phyloP scores from a whole-genome alignment of 2,113 vertebrate genomes.

The Chaetodon trifascialis region DNA sequence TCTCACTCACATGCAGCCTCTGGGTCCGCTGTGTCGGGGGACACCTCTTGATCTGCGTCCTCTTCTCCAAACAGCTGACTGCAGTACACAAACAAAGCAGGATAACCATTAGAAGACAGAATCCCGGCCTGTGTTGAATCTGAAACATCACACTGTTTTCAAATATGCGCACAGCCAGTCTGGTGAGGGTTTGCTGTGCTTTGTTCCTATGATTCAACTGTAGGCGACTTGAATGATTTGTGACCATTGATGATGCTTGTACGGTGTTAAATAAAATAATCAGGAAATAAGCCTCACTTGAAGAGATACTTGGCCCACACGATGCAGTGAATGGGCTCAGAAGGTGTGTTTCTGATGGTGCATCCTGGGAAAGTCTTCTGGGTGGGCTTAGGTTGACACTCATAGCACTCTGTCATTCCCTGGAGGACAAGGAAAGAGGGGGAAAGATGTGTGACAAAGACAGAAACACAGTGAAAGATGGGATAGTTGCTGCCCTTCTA shows the following conservation, averaged over 20 bases:
- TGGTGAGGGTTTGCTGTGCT: background rate
- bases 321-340: constrained; percentile 98
- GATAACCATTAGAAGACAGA: background rate
- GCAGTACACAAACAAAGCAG: constrained; percentile 16
- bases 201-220: background rate
- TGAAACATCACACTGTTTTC: background rate
- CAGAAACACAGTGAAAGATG: background rate
- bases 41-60: constrained; percentile 98
- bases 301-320: constrained; percentile 99
- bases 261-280: too few relatives aligned
- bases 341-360: constrained; percentile 98
- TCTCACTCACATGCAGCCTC: constrained; percentile 94
- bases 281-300: constrained; percentile 88
- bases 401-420: constrained; percentile 98
- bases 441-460: background rate
- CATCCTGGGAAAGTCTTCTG: constrained; percentile 99
- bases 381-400: constrained; percentile 97
- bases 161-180: background rate
- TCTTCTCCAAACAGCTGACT: constrained; percentile 99
- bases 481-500: background rate
- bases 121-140: background rate
- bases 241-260: background rate
- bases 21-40: constrained; percentile 97
- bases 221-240: background rate
- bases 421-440: constrained; percentile 56